Conservation (phyloP, 1,140 invertebrate genomes). For the Halictus rubicundus region DNA sequence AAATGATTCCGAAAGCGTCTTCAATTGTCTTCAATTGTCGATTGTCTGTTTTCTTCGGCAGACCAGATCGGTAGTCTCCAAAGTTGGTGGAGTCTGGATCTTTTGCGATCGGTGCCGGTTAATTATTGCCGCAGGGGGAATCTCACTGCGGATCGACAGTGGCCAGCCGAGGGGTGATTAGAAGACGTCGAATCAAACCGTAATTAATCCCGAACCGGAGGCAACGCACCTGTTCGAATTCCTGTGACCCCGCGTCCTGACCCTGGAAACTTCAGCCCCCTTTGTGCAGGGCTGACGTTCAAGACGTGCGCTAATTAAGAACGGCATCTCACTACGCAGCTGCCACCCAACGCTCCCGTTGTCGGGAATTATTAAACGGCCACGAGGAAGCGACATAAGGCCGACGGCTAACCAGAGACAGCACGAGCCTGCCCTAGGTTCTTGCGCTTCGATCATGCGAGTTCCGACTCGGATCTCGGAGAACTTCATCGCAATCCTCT, state of each 20-base stretch:
- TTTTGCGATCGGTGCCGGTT: not conserved
- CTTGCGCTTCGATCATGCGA: no score
- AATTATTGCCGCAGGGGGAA: not conserved
- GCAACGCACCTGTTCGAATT: constrained; percentile 62
- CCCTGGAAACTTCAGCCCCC: constrained; percentile 54
- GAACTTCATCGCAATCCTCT: not conserved
- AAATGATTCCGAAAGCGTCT: no score
- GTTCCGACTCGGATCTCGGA: no score
- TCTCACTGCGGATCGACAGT: constrained; percentile 9
- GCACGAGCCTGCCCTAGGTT: not conserved
- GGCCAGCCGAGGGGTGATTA: not conserved
- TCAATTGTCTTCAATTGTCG: no score
- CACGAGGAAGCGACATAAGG: constrained; percentile 69
- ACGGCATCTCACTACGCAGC: constrained; percentile 71
- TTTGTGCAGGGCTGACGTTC: constrained; percentile 64
- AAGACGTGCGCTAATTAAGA: constrained; percentile 74
- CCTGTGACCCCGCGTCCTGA: constrained; percentile 55
- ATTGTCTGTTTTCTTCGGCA: no score
- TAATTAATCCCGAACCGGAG: constrained; percentile 52
- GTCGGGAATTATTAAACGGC: constrained; percentile 68
- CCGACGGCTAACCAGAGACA: constrained; percentile 59
- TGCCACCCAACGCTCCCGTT: constrained; percentile 62
- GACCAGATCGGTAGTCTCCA: no score
- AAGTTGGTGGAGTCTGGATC: not conserved
- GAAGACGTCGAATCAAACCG: constrained; percentile 38